These are phyloP conservation scores for Drosophila orosa DNA, from an alignment of 1,140 invertebrate species.

Conservation along the genomic window DNA sequence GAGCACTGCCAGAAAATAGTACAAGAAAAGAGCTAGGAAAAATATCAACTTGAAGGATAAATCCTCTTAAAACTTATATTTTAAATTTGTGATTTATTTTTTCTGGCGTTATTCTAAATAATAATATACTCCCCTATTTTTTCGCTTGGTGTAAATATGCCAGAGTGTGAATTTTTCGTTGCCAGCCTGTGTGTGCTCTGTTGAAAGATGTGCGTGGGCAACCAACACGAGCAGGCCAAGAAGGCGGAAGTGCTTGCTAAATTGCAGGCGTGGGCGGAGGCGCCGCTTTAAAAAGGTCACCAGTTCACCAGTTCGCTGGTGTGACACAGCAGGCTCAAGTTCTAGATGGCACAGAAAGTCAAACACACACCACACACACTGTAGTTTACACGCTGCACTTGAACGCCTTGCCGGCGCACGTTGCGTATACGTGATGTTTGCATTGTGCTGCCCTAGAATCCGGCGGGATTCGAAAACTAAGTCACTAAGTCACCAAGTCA, in stretches of 20 bases:
- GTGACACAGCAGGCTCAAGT: slow-evolving; percentile 33
- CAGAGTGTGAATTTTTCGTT: neutral
- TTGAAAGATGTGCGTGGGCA: slow-evolving; percentile 21
- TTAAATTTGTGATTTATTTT: neutral
- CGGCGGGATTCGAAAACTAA: slow-evolving; percentile 5
- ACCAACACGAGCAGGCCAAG: neutral
- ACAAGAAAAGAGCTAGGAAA: fast-evolving
- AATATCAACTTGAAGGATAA: neutral
- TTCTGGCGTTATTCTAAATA: neutral
- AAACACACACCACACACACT: slow-evolving; percentile 12
- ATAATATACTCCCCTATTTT: neutral
- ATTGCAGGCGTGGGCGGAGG: slow-evolving; percentile 38
- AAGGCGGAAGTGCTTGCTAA: slow-evolving; percentile 50
- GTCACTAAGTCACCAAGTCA: slow-evolving; percentile 16
- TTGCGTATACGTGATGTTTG: slow-evolving; percentile 68
- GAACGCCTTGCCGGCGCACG: slow-evolving; percentile 37
- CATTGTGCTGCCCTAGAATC: slow-evolving; percentile 29
- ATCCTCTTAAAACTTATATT: too few species aligned
- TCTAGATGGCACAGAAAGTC: slow-evolving; percentile 23
- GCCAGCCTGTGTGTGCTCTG: neutral
- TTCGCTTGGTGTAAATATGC: slow-evolving; percentile 4
- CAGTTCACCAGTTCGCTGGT: slow-evolving; percentile 59
- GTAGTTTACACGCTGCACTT: slow-evolving; percentile 36
- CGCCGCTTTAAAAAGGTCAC: slow-evolving; percentile 55
- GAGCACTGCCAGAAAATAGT: slow-evolving; percentile 6